phyloP scores from a whole-genome alignment of 2,113 vertebrate genomes.

The Gavialis gangeticus region DNA sequence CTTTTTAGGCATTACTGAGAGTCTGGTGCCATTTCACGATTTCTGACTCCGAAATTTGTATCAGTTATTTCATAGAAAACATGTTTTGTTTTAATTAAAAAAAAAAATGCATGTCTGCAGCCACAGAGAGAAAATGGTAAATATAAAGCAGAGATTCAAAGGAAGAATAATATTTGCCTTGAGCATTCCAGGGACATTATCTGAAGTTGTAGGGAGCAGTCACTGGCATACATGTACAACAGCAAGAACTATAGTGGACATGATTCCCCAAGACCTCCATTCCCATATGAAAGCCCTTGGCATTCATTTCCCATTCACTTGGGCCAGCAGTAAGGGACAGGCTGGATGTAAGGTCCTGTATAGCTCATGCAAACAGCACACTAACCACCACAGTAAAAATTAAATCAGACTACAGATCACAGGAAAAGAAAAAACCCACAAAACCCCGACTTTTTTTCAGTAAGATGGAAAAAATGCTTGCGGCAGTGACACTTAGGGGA shows the following conservation, averaged over 20 bases:
- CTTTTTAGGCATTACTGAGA: accelerated
- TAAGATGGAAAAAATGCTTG: background rate
- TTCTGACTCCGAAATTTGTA: conserved; percentile 34
- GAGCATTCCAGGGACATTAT: background rate
- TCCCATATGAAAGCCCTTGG: too few species aligned
- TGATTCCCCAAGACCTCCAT: too few species aligned
- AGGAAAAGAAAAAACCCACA: too few species aligned
- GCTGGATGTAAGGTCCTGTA: too few species aligned
- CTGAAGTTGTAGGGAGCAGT: background rate
- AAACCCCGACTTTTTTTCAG: accelerated
- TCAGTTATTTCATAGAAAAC: conserved; percentile 61
- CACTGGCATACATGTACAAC: background rate
- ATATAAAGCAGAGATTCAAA: background rate
- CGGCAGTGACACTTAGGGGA: background rate
- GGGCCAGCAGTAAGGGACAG: background rate
- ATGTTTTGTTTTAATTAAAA: conserved; percentile 63
- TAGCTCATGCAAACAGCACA: background rate
- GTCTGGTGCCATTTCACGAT: conserved; percentile 4
- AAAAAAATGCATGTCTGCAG: conserved; percentile 40
- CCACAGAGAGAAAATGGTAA: conserved; percentile 8
- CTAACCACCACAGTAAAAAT: background rate
- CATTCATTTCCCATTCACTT: background rate
- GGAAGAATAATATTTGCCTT: background rate
- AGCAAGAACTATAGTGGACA: background rate
- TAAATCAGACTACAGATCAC: accelerated